These are phyloP conservation scores for Xanthia icteritia DNA, from an alignment of 2,888 invertebrate species.

Conservation along the genomic window DNA sequence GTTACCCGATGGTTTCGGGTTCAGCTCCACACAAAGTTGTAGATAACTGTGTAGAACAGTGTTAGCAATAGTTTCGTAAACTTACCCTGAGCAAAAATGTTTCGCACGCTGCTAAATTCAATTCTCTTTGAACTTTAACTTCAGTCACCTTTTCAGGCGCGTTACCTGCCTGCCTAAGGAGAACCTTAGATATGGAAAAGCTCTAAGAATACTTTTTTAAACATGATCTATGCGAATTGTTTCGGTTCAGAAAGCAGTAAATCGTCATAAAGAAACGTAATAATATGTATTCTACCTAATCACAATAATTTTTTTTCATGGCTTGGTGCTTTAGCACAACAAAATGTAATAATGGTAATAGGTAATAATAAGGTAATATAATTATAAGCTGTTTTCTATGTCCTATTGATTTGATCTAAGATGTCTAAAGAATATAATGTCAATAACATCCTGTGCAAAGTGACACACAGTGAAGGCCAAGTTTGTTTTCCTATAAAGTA, in stretches of 20 bases:
- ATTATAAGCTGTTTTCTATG: background rate
- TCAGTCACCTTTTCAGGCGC: slow-evolving; percentile 27
- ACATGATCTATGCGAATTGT: slow-evolving; percentile 13
- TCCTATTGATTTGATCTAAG: slow-evolving; percentile 5
- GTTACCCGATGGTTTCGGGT: background rate
- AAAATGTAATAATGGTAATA: background rate
- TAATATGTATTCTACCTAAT: background rate
- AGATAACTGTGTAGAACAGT: slow-evolving; percentile 28
- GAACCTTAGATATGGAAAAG: slow-evolving; percentile 1
- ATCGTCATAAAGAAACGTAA: background rate
- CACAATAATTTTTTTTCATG: background rate
- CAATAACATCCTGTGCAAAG: background rate
- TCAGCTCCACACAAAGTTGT: slow-evolving; percentile 28
- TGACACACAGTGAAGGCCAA: background rate
- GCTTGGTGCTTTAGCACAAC: background rate
- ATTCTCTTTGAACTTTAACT: slow-evolving; percentile 61
- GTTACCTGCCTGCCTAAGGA: slow-evolving; percentile 47
- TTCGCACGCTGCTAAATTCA: slow-evolving; percentile 57
- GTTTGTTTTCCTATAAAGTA: background rate
- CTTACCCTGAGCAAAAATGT: slow-evolving; percentile 48
- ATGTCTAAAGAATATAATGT: background rate
- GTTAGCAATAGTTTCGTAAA: slow-evolving; percentile 35
- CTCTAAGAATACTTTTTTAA: slow-evolving; percentile 8
- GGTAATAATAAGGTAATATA: too few relatives aligned
- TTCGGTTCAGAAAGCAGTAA: background rate